A percentile compares a stretch with the other conserved stretches of the same genome.
These are phyloP conservation scores for Trichogramma pretiosum DNA, from an alignment of 1,140 invertebrate genomes.

Conservation along the genomic window DNA sequence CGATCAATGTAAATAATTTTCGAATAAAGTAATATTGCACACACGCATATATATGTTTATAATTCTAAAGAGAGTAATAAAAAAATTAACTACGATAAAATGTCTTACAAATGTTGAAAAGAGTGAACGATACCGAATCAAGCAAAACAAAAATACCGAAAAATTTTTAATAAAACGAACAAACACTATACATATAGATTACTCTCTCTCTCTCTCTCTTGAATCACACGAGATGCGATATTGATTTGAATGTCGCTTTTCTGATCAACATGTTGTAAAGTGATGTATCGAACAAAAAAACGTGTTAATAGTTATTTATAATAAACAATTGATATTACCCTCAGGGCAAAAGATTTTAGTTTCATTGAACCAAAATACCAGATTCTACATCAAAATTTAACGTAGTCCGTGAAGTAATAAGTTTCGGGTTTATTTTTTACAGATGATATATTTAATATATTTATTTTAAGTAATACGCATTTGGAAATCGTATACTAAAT, in stretches of 20 bases:
- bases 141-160: constrained; percentile 17
- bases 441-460: too few relatives aligned
- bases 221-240: constrained; percentile 10
- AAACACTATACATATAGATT: constrained; percentile 5
- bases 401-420: too few relatives aligned
- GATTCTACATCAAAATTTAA: too few relatives aligned
- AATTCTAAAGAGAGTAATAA: constrained; percentile 24
- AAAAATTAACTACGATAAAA: too few relatives aligned
- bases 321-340: constrained; percentile 35
- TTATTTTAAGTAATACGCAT: too few relatives aligned
- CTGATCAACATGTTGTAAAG: constrained; percentile 18
- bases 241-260: constrained; percentile 14
- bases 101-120: constrained; percentile 23
- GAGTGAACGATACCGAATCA: constrained; percentile 21
- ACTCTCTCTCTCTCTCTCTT: too few relatives aligned
- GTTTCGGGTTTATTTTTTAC: too few relatives aligned
- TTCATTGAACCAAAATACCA: too few relatives aligned
- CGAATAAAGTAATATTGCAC: constrained; percentile 28
- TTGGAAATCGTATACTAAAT: too few relatives aligned
- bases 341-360: too few relatives aligned
- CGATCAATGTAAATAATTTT: constrained; percentile 35
- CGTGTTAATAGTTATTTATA: constrained; percentile 38
- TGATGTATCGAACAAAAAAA: constrained; percentile 29
- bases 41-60: constrained; percentile 27
- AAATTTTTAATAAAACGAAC: constrained; percentile 14